Evolutionary conservation across 2,113 vertebrate species (phyloP), one percentile per base, ranked within the genome.

Genomic region (Lasiurus borealis): DNA sequence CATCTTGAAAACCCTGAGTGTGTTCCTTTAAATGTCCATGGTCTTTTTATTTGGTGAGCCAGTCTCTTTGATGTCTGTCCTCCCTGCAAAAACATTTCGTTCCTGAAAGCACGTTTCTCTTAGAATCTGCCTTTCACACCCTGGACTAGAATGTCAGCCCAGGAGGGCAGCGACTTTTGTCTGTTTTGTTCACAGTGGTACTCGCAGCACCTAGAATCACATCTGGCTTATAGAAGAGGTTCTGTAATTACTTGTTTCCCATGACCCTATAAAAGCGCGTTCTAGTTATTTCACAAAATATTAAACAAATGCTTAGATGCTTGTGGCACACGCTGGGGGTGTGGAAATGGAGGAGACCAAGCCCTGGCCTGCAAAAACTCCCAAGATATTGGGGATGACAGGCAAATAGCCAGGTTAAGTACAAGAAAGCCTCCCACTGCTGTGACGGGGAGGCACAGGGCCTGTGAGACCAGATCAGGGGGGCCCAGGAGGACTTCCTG

Each of bases 281-380:
- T 88, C n/a, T 75, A 71, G 34, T 91, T 90, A 62, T 29, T 66
- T 73, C 92, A 92, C n/a, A 93, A 91, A 40, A 71, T 68, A 72
- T 52, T 78, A 77, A 73, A 69, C 29, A 34, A 57, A 66, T 27
- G 64, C 91, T 54, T 52, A n/a, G n/a, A 9, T 31, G 64, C 23
- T 64, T 44, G 44, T 40, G 71, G 48, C 90, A 78, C 81, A 73
- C 18, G 29, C 25, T 31, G n/a, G 59, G 40, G 27, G 66, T 8
- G 34, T 0, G 12, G 62, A 72, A 64, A 57, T 31, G 57, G 34
- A 88, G 21, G 69, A 72, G n/a, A 93, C 62, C 2, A 14, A 81
- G 81, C 8, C n/a, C 46, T 80, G 3, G 72, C 68, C 82, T 91
- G 77, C 8, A 4, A 85, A 40, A 75, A 57, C 40, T 85, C 69